Base-by-base conservation (phyloP, 2,888 invertebrate genomes). In the Cephus pulcher region DNA sequence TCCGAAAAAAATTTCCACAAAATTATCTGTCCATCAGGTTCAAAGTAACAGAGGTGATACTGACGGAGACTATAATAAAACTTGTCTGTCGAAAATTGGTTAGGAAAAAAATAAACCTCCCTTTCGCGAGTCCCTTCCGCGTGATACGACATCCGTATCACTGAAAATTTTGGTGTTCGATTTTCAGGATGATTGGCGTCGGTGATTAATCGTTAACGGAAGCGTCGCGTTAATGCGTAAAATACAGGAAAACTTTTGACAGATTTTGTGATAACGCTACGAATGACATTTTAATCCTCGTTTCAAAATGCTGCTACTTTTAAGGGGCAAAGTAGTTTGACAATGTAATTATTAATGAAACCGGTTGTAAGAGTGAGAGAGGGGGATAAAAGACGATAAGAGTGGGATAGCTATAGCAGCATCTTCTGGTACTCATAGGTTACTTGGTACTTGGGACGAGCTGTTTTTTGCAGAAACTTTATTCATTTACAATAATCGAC, bases 311-410 rank as follows among this genome's bases (percentile, higher is more conserved):
- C 71, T 74, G 78, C 79, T 75, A 81, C 79, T 77, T 77, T 4
- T 23, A 56, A 77, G 77, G 74, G 79, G 76, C 79, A 78, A 76
- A 73, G 35, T 77, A 79, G 76, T 83, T 84, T 82, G 83, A 84
- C 84, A 82, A 85, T 82, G 73, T 79, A 75, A 83, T 85, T 85
- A 83, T 84, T 83, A 84, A 85, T 84, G 82, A 80, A 81, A 78
- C 79, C 33, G 40, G 35, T 71, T 69, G 33, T 56, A 73, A 69
- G 56, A 75, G 56, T 11, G 33, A 69, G 71, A 32, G 33, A 69
- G 35, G 33, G 0, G 30, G 15, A 23, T 56, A 56, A 56, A 56
- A 23, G 56, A 56, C 23, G 6, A 9, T 56, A 9, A 56, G 23
- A 23, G 9, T 56, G 23, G 23, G 74, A 35, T 12, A 69, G 69